phyloP scores from a whole-genome alignment of 2,888 invertebrate species.

The Chrysolina americana region DNA sequence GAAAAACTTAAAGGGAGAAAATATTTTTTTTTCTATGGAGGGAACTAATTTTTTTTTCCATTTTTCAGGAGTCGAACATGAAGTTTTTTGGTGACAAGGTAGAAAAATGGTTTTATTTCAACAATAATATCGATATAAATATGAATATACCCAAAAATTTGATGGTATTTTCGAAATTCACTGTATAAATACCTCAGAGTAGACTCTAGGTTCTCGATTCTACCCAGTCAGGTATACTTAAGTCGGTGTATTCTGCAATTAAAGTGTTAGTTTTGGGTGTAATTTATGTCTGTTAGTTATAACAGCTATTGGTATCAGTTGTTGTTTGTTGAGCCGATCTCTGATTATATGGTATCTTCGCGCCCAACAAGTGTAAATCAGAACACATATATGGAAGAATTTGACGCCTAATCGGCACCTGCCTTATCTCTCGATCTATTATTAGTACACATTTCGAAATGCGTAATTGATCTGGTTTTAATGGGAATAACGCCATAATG shows the following conservation, averaged over 20 bases:
- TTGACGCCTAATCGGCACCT: conserved; percentile 46
- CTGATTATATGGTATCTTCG: conserved; percentile 54
- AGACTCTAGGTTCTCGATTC: background rate
- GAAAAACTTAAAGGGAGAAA: no score
- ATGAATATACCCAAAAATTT: background rate
- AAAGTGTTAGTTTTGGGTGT: conserved; percentile 56
- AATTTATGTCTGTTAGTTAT: conserved; percentile 56
- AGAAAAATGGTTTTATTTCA: no score
- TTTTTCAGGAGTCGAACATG: no score
- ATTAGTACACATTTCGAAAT: conserved; percentile 37
- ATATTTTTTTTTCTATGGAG: no score
- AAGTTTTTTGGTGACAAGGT: no score
- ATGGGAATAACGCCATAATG: conserved; percentile 41
- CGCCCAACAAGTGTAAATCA: conserved; percentile 42
- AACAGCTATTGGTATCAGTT: conserved; percentile 45
- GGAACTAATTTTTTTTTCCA: no score
- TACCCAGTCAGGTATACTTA: conserved; percentile 24
- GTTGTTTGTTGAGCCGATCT: conserved; percentile 55
- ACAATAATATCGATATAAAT: no score
- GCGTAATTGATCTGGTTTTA: conserved; percentile 40
- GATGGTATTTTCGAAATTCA: background rate
- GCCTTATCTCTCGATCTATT: conserved; percentile 34
- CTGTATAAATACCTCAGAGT: conserved; percentile 28
- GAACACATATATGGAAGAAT: conserved; percentile 37
- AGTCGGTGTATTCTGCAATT: conserved; percentile 44